Evolutionary conservation across 2,797 vertebrate genomes (phyloP), one percentile per base, ranked within the genome.

Genomic region (Ctenochaetus hawaiiensis): DNA sequence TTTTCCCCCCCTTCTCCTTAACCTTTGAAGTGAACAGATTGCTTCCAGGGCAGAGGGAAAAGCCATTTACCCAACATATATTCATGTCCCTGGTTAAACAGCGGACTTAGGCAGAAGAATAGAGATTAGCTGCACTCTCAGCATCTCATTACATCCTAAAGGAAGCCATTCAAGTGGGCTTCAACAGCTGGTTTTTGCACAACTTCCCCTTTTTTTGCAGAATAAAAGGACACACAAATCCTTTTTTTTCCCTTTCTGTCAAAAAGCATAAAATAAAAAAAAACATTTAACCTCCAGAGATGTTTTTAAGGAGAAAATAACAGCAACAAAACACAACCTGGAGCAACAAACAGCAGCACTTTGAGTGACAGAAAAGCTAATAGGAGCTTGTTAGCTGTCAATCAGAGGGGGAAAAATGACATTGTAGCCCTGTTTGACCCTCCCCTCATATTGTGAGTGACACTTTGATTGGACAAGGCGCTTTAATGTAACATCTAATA

Each of bases 131-230:
- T 39, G 58, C 80, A 73, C 86, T 77, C 89, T 92, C 74, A 85
- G 92, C 89, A 92, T 93, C 92, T 93, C 91, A 92, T 93, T 93
- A 92, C 86, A 86, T 87, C 90, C 89, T 84, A 90, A 87, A 93
- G 87, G 86, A 90, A 87, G 58, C 89, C 87, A 91, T 92, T 93
- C 90, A 90, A 86, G 81, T 82, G 84, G 87, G 78, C 66, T 88
- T 87, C 57, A 87, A 84, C 88, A 78, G 87, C 90, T 82, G 86
- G 26, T 30, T 71, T 83, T 71, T 20, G 54, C 82, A 65, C 80
- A 44, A 44, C 59, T 53, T 72, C 63, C 26, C 26, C 5, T 30
- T 30, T 30, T 30, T 30, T 30, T 30, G 4, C 26, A 30, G 26
- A 30, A 30, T 30, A 30, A 30, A 30, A 30, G 26, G 26, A 30